Conservation (phyloP, 1,140 invertebrate species). For the Sarcophaga peregrina region DNA sequence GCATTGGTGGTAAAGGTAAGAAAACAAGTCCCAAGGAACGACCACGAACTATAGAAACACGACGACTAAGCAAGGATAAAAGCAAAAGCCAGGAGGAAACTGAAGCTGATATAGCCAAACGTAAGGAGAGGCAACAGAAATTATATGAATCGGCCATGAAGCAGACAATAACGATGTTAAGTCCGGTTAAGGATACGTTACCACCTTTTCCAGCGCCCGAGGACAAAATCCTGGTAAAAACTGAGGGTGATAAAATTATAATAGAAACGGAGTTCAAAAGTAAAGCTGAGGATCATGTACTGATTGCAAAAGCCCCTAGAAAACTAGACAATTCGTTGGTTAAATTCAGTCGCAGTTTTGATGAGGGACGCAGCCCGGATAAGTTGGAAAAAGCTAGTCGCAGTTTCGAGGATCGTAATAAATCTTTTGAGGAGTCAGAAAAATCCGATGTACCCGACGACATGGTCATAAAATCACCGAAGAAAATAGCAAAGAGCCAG, state of each 20-base stretch:
- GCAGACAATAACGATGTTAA: conserved; percentile 76
- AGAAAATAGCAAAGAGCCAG: conserved; percentile 72
- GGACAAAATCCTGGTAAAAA: conserved; percentile 74
- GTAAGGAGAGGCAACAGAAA: conserved; percentile 77
- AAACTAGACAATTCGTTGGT: conserved; percentile 75
- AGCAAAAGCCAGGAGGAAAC: conserved; percentile 77
- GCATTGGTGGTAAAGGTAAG: conserved; percentile 66
- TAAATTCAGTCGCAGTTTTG: conserved; percentile 76
- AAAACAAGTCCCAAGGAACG: conserved; percentile 72
- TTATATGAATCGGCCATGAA: conserved; percentile 77
- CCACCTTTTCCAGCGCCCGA: conserved; percentile 76
- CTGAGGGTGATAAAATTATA: conserved; percentile 73
- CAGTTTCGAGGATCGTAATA: conserved; percentile 72
- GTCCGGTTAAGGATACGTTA: conserved; percentile 75
- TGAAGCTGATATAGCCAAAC: conserved; percentile 75
- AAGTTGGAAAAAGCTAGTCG: conserved; percentile 71
- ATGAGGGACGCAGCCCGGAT: conserved; percentile 70
- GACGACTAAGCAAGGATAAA: conserved; percentile 73
- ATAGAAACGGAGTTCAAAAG: conserved; percentile 74
- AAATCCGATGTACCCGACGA: conserved; percentile 68
- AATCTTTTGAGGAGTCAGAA: conserved; percentile 72
- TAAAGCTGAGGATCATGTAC: conserved; percentile 74
- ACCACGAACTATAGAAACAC: conserved; percentile 74
- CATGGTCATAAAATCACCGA: conserved; percentile 70
- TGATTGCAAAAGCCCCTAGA: conserved; percentile 77